These are phyloP conservation scores for Lacerta bilineata DNA, from an alignment of 2,797 vertebrate genomes.

Conservation along the genomic window DNA sequence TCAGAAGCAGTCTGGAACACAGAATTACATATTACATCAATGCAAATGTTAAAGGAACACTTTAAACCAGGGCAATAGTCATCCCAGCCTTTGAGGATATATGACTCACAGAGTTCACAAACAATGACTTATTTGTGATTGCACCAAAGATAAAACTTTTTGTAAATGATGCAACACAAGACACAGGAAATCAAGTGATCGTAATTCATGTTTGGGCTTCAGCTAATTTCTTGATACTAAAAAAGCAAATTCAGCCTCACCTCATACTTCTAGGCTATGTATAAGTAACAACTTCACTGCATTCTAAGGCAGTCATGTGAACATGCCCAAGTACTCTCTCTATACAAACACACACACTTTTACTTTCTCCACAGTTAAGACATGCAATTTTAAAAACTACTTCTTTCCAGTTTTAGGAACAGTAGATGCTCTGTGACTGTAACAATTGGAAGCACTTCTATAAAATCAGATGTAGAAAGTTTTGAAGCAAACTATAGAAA, in stretches of 20 bases:
- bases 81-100: background rate
- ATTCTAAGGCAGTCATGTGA: too few species aligned
- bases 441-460: too few species aligned
- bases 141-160: background rate
- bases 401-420: too few species aligned
- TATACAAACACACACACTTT: background rate
- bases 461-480: too few species aligned
- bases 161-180: background rate
- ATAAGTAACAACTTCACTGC: background rate
- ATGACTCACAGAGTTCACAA: background rate
- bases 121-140: background rate
- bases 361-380: too few species aligned
- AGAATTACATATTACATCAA: background rate
- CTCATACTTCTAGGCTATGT: background rate
- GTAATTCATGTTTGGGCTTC: background rate
- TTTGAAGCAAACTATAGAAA: too few species aligned
- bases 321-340: too few species aligned
- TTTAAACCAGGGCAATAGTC: background rate
- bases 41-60: slow-evolving; percentile 1
- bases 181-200: slow-evolving; percentile 9
- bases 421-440: too few species aligned
- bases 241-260: background rate
- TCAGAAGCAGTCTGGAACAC: background rate
- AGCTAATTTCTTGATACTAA: background rate
- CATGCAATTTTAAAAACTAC: too few species aligned